phyloP scores from a whole-genome alignment of 1,140 invertebrate species.

The Centruroides sculpturatus region DNA sequence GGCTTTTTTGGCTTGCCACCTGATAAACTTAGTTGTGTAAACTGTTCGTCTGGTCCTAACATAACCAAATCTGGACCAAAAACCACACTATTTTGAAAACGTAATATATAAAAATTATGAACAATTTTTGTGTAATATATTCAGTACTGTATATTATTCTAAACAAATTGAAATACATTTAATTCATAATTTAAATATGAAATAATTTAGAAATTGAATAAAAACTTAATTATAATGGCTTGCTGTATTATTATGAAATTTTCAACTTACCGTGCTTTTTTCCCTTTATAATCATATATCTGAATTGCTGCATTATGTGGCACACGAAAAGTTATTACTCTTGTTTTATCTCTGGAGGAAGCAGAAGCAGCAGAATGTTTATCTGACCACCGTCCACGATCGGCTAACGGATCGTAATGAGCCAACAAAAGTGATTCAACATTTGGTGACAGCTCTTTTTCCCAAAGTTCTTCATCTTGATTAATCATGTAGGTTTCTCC shows the following conservation, averaged over 20 bases:
- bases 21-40: constrained; percentile 36
- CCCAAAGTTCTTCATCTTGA: constrained; percentile 40
- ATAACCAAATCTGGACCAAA: constrained; percentile 42
- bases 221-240: no score
- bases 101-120: no score
- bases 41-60: constrained; percentile 40
- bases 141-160: no score
- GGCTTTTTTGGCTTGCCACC: constrained; percentile 39
- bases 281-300: constrained; percentile 39
- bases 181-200: no score
- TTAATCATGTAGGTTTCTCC: constrained; percentile 39
- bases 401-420: constrained; percentile 31
- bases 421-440: constrained; percentile 29
- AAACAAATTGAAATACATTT: no score
- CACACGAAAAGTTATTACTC: constrained; percentile 35
- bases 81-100: constrained; percentile 21
- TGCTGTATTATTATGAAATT: no score
- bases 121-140: no score
- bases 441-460: constrained; percentile 31
- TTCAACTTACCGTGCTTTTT: constrained; percentile 31
- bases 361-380: background rate
- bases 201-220: no score
- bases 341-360: constrained; percentile 26
- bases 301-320: constrained; percentile 41
- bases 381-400: constrained; percentile 23